Base-by-base conservation (phyloP, 2,888 invertebrate species). In the Dicycla oo region DNA sequence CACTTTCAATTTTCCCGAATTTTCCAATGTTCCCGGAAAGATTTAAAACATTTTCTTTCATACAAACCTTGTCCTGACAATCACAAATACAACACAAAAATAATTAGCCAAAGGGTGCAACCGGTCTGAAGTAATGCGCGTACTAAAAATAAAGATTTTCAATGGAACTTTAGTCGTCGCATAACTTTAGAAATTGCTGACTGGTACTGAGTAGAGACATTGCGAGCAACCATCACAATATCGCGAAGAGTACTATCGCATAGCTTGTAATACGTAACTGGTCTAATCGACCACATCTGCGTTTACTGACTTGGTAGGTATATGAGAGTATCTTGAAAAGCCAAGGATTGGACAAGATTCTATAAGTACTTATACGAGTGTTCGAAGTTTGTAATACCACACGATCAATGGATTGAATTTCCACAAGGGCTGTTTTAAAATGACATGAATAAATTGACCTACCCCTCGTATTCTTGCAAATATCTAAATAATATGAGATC, bases 261-360 rank as follows among this genome's bases (percentile, higher is more conserved):
- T 40, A 66, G 47, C 82, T 74, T 43, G 3, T 3, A 54, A 30
- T 82, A 69, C 11, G 1, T 30, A 0, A 47, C 72, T 10, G 10
- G 43, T n/a, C 15, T 84, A n/a, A 64, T 64, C 20, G 56, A 82
- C 40, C 81, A 85, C 87, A 87, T 85, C 81, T 86, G 87, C 61
- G 74, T 73, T 75, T 64, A 80, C 75, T 70, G 66, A 69, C 69
- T 86, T 81, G 64, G 75, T 83, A 74, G 64, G 75, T 83, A 74
- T 84, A 78, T 86, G 76, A 73, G 72, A 69, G 72, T 77, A 54
- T 67, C 56, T 73, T 66, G 57, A 57, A 51, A 56, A 62, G 40
- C 69, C 38, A 77, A 78, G 67, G 71, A 74, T 73, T 79, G 26
- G 45, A 38, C 45, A 78, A 69, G 79, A 76, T 64, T 56, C 56